Base-by-base conservation (phyloP, 2,113 vertebrate species). In the Scartelaos histophorus region DNA sequence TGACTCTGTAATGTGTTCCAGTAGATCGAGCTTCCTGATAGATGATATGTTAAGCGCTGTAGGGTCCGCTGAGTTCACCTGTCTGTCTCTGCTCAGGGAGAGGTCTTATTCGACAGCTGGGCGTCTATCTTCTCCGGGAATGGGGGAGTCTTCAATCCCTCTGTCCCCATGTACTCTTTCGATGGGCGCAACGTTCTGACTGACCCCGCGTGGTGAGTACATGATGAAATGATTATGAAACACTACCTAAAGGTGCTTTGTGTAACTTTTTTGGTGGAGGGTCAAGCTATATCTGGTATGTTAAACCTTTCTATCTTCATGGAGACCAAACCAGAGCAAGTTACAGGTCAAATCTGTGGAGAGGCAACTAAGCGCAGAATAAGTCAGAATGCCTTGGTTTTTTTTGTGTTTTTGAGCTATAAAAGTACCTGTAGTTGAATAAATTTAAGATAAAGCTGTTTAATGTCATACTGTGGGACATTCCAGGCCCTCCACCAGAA, bases 21-120 rank as follows among this genome's bases (percentile, higher is more conserved):
- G 29, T 29, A 35, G 16, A 58, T 58, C 35, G 25, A 4, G 58
- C 61, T 34, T 64, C 16, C 7, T 56, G 22, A 67, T 10, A 11
- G 25, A 29, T 47, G n/a, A 46, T 13, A 15, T 51, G n/a, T 66
- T 13, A 43, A 57, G 54, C 21, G 56, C 17, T 66, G 15, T 45
- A 21, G 49, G 47, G 69, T 24, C 25, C 13, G 17, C 17, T 35
- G 9, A 13, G 3, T 47, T 21, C 3, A 16, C 9, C 17, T 38
- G 6, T n/a, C 24, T 67, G 19, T 5, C 1, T 35, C 13, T 7
- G 51, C 70, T 69, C 71, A 98, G 97, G 97, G 97, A 0, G 95
- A 98, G 73, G 83, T 94, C 69, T 85, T 99, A 67, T 97, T 95
- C 82, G 90, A 70, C 70, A 97, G 89, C 78, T 99, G 97, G 97